Base-by-base conservation (phyloP, 1,140 invertebrate genomes). In the Drosophila ananassae region DNA sequence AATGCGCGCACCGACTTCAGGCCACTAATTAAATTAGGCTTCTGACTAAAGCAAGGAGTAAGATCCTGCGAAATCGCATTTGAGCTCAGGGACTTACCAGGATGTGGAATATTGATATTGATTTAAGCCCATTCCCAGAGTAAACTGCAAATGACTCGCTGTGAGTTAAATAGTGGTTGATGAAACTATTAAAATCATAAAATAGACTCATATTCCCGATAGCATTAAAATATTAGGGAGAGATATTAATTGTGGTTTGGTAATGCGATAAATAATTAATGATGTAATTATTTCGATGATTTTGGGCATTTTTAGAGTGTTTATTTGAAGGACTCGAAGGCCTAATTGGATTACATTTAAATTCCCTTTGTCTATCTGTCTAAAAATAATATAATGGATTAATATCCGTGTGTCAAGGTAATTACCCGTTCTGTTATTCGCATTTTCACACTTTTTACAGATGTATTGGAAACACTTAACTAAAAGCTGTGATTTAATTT, bases 1-100 rank as follows among this genome's bases (percentile, higher is more conserved):
- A 34, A 32, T 6, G 32, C 25, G 52, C 25, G 7, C 25, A 6
- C 25, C 25, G 25, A 28, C 24, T 71, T 84, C 64, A 67, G 50
- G 58, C 32, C 61, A 48, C 50, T 62, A 48, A 66, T 73, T 85
- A 80, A 67, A 84, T 84, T 85, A 84, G 57, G 51, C 59, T 62
- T 46, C 32, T 80, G 69, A 77, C 85, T 80, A 73, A 80, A 80
- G 73, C 73, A 64, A 76, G 72, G 32, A 10, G 10, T 10, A 37
- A n/a, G 25, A 6, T 28, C 25, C 25, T 28, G 5, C 0, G 5
- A 28, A 28, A 28, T 28, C 25, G 25, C 25, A 28, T 28, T 28
- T 28, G 25, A 28, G 7, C 25, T 28, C 0, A 28, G 25, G 25
- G 25, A 28, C 7, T 28, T 28, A 28, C 6, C 3, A 28, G 25